A percentile compares a stretch with the other conserved stretches of the same genome.
These are phyloP conservation scores for Teleogryllus occipitalis DNA, from an alignment of 1,140 invertebrate genomes.

Conservation along the genomic window DNA sequence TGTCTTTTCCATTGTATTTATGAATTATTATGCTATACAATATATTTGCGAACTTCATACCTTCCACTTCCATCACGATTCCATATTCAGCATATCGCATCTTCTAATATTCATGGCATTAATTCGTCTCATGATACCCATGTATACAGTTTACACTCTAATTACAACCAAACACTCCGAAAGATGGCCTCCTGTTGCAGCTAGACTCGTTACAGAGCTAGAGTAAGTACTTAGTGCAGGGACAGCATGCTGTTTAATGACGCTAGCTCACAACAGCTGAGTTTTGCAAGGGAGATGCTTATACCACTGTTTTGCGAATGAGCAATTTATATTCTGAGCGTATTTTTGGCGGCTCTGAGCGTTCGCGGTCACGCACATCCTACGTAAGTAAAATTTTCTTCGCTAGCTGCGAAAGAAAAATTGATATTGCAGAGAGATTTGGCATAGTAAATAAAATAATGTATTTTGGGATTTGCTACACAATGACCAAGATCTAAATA, in stretches of 20 bases:
- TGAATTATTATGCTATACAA: not conserved
- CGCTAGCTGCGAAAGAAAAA: too few relatives aligned
- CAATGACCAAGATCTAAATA: too few relatives aligned
- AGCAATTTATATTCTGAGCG: too few relatives aligned
- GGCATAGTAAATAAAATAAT: too few relatives aligned
- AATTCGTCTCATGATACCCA: conserved; percentile 6
- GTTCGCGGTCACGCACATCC: not conserved
- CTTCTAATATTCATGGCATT: too few relatives aligned
- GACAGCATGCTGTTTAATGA: conserved; percentile 5
- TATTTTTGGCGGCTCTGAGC: too few relatives aligned
- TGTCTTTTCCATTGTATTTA: too few relatives aligned
- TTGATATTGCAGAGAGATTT: too few relatives aligned
- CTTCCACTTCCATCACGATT: not conserved
- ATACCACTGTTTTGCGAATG: too few relatives aligned
- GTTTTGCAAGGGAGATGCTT: not conserved
- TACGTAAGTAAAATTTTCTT: not conserved
- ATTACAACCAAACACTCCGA: not conserved
- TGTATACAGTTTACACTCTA: not conserved
- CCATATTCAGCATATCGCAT: too few relatives aligned
- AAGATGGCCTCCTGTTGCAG: too few relatives aligned
- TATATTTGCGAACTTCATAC: conserved; percentile 10
- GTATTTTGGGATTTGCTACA: too few relatives aligned
- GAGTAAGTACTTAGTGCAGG: conserved; percentile 10
- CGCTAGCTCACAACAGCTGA: conserved; percentile 9
- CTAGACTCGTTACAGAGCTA: not conserved